phyloP scores from a whole-genome alignment of 2,888 invertebrate genomes.

The Hipparchia semele region DNA sequence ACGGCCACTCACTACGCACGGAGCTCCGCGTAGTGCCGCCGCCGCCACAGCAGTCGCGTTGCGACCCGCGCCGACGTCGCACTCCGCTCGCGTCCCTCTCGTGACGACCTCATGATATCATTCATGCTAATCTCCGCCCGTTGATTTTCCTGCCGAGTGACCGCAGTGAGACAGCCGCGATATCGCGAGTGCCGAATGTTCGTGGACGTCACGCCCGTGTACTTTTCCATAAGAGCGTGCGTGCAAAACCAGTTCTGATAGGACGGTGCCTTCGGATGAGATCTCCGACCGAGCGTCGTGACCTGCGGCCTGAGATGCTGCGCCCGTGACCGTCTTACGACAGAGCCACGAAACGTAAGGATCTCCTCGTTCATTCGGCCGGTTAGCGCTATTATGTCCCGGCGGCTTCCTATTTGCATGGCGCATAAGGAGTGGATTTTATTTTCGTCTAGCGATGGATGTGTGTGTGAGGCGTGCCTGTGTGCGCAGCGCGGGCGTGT shows the following conservation, averaged over 20 bases:
- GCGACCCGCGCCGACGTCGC: constrained; percentile 78
- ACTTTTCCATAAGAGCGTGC: constrained; percentile 70
- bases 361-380: constrained; percentile 73
- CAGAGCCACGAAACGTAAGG: constrained; percentile 82
- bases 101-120: constrained; percentile 65
- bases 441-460: constrained; percentile 77
- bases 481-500: constrained; percentile 49
- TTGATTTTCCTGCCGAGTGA: constrained; percentile 76
- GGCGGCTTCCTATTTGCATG: constrained; percentile 81
- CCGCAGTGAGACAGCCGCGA: constrained; percentile 67
- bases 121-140: constrained; percentile 77
- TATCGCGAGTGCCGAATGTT: constrained; percentile 77
- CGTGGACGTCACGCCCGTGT: constrained; percentile 71
- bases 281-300: constrained; percentile 67
- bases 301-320: constrained; percentile 78
- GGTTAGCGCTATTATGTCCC: constrained; percentile 62
- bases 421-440: constrained; percentile 81
- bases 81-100: constrained; percentile 49
- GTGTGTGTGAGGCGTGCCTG: constrained; percentile 62
- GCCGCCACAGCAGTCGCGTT: constrained; percentile 63
- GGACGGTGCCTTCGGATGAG: constrained; percentile 70
- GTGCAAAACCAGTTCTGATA: constrained; percentile 71
- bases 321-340: constrained; percentile 80
- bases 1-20: constrained; percentile 82
- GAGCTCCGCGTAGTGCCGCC: constrained; percentile 76